These are phyloP conservation scores for Bathybates hornii DNA, from an alignment of 2,113 vertebrate genomes.

Conservation along the genomic window DNA sequence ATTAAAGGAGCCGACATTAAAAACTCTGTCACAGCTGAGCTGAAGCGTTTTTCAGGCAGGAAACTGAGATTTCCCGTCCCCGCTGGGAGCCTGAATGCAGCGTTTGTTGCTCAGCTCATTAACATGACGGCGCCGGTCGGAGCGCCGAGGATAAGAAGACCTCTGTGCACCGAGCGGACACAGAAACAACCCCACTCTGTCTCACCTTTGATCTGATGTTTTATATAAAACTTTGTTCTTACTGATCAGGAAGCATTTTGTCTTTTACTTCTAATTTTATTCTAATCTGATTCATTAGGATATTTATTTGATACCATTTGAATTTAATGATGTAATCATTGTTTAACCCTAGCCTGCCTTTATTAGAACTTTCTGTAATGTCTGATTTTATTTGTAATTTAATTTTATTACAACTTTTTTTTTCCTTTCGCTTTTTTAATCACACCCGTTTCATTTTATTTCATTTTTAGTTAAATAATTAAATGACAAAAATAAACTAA, in stretches of 20 bases:
- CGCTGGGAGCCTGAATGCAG: conserved; percentile 27
- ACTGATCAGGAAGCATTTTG: not conserved
- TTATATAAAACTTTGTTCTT: not conserved
- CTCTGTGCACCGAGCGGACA: conserved; percentile 11
- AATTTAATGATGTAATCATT: not conserved
- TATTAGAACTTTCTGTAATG: not conserved
- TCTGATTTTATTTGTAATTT: not conserved
- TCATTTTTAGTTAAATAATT: not conserved
- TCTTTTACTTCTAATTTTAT: not conserved
- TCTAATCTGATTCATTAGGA: not conserved
- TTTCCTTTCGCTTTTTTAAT: not conserved
- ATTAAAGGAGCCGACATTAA: not conserved
- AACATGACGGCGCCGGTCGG: not conserved
- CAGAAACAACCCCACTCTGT: not conserved
- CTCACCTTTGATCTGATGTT: not conserved
- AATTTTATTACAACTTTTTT: fast-evolving
- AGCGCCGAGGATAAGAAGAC: not conserved
- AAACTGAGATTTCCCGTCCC: conserved; percentile 2
- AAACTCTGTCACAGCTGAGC: not conserved
- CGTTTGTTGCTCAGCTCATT: conserved; percentile 22
- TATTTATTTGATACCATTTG: not conserved
- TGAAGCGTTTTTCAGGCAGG: not conserved
- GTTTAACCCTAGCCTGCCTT: not conserved
- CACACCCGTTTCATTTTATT: not conserved
- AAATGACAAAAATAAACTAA: not conserved